These are phyloP conservation scores for Anser brachyrhynchus DNA, from an alignment of 2,113 vertebrate genomes.

Conservation along the genomic window DNA sequence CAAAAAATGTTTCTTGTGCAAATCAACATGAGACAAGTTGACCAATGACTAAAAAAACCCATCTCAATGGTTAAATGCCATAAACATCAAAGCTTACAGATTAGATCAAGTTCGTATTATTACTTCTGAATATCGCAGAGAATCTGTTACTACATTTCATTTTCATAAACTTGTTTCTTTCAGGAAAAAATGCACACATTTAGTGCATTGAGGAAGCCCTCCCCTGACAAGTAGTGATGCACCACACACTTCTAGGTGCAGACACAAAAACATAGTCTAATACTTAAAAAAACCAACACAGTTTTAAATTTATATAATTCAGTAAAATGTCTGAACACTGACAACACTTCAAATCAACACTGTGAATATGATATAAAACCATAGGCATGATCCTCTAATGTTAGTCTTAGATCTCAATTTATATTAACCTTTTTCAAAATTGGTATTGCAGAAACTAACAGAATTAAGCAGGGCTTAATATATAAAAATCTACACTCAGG, in stretches of 20 bases:
- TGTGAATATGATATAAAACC: not conserved
- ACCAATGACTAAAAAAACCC: not conserved
- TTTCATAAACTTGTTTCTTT: not conserved
- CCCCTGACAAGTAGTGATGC: not conserved
- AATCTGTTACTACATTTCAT: not conserved
- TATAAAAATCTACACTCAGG: not conserved
- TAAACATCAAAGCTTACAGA: not conserved
- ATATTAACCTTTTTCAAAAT: not conserved
- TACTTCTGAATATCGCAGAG: not conserved
- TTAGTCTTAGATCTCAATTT: not conserved
- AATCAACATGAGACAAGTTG: slow-evolving; percentile 7
- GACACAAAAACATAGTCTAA: not conserved
- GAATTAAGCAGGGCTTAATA: not conserved
- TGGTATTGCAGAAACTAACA: not conserved
- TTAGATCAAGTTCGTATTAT: not conserved
- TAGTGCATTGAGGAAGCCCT: not conserved
- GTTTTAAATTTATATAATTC: not conserved
- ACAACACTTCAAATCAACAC: not conserved
- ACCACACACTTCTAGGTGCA: not conserved
- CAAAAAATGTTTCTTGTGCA: slow-evolving; percentile 23
- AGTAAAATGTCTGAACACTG: not conserved
- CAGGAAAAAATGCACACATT: not conserved
- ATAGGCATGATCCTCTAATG: not conserved
- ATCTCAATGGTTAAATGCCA: not conserved
- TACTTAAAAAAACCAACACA: not conserved